A percentile compares a stretch with the other conserved stretches of the same genome.
These are phyloP conservation scores for Trogon melanurus DNA, from an alignment of 2,113 vertebrate species.

Conservation along the genomic window DNA sequence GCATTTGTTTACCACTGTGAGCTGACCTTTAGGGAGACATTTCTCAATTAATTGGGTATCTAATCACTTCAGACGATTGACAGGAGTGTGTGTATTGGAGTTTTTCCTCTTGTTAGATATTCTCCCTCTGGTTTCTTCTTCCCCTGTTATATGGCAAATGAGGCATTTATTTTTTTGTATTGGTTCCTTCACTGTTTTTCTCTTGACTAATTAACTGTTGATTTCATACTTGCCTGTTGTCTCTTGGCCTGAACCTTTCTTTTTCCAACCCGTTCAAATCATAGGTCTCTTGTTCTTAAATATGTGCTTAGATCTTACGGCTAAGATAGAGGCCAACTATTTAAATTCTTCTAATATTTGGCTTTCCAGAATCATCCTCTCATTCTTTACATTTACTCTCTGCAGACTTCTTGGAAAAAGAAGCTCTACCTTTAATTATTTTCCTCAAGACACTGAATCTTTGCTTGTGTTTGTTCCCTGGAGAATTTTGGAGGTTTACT, in stretches of 20 bases:
- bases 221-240: background rate
- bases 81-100: background rate
- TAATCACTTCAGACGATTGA: background rate
- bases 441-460: background rate
- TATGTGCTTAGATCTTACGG: rapidly evolving
- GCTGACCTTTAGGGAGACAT: background rate
- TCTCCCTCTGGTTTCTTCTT: background rate
- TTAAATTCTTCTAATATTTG: background rate
- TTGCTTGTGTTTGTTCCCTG: rapidly evolving
- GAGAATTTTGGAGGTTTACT: background rate
- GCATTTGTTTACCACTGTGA: background rate
- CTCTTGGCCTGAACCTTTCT: background rate
- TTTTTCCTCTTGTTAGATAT: background rate
- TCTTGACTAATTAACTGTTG: background rate
- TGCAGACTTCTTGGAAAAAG: background rate
- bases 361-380: background rate
- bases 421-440: background rate
- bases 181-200: background rate
- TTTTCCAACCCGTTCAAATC: background rate
- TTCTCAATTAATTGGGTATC: background rate
- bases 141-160: background rate
- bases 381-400: background rate
- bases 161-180: background rate
- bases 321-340: background rate
- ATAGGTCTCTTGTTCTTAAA: background rate